phyloP scores from a whole-genome alignment of 2,113 vertebrate genomes.

The Xiphophorus couchianus region DNA sequence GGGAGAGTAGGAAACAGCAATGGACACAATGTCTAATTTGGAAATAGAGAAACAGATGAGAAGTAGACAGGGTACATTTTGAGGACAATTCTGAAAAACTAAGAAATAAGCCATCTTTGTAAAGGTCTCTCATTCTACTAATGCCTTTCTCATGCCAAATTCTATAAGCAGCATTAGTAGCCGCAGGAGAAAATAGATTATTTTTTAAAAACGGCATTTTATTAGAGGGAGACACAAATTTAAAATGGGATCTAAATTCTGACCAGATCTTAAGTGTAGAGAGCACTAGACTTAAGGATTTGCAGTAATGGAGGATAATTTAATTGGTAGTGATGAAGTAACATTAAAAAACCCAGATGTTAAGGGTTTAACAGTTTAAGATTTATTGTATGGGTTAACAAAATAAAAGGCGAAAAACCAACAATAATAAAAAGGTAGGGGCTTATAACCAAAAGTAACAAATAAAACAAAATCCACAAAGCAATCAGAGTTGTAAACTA shows the following conservation, averaged over 20 bases:
- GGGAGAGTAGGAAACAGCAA: not conserved
- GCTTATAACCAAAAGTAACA: too few relatives aligned
- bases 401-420: too few relatives aligned
- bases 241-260: too few relatives aligned
- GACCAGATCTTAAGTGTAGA: constrained; percentile 4
- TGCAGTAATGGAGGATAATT: not conserved
- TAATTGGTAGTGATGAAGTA: constrained; percentile 1
- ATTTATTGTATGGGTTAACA: too few relatives aligned
- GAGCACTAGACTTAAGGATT: not conserved
- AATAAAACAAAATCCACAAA: too few relatives aligned
- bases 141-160: constrained; percentile 8
- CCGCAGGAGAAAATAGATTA: not conserved
- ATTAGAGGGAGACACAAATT: not conserved
- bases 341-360: too few relatives aligned
- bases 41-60: constrained; percentile 7
- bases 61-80: not conserved
- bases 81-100: constrained; percentile 14
- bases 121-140: not conserved
- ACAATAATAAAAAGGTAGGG: too few relatives aligned
- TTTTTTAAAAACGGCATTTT: not conserved
- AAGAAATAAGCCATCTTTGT: constrained; percentile 9
- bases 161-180: not conserved
- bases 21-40: not conserved
- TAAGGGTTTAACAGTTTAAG: too few relatives aligned
- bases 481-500: too few relatives aligned